Base-by-base conservation (phyloP, 2,888 invertebrate species). In the Temnothorax rugatulus region DNA sequence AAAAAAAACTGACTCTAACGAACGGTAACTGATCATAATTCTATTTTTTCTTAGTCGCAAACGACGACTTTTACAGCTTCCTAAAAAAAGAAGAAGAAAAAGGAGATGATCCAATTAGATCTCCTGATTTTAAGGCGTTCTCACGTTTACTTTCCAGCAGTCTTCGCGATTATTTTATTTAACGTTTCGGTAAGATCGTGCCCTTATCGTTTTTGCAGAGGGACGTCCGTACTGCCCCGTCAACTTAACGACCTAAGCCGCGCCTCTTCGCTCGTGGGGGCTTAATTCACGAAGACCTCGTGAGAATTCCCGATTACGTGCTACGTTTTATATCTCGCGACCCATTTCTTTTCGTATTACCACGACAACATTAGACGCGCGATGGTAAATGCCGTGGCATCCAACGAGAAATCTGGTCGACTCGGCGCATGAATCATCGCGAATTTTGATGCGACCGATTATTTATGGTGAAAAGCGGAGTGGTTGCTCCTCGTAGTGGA, bases 201-300 rank as follows among this genome's bases (percentile, higher is more conserved):
- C 13, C 13, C 44, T 59, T 79, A 59, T 50, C 73, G 47, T 59
- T 47, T 73, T 21, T 25, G 25, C 34, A 18, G 7, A 34, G 18
- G 1, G 73, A 18, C 13, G 71, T 47, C 13, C 47, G 59, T 34
- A 47, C 25, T 47, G 57, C 34, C 21, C 29, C 38, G 73, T 50
- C 79, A 61, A 73, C 47, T 73, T 73, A 81, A 81, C 38, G 79
- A 81, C 3, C 59, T 13, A 38, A 59, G 25, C 25, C 38, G 73
- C 79, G 59, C 9, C 59, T 73, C 47, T 18, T 81, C 38, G 59
- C 21, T 81, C 47, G 47, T 59, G 25, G 75, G 29, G 76, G 77
- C 84, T 89, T 84, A 87, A 89, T 86, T 89, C 86, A 69, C 63
- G 63, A 74, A 57, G 54, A 75, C 75, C 89, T 83, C 82, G 82